These are phyloP conservation scores for Noctua janthe DNA, from an alignment of 2,888 invertebrate species.

Conservation along the genomic window DNA sequence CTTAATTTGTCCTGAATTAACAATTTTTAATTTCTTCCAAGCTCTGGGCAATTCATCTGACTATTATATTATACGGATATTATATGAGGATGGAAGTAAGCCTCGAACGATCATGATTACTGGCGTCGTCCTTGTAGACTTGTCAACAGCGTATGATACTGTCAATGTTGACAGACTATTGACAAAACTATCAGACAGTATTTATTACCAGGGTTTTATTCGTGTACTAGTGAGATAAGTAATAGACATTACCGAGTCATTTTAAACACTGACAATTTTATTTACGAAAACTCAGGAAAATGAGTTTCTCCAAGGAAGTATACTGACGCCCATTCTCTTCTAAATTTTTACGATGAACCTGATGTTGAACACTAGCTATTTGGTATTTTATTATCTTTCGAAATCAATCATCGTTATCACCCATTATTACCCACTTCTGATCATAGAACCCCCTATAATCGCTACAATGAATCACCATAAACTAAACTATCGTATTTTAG, in stretches of 20 bases:
- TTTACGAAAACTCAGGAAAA: not conserved
- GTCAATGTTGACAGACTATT: not conserved
- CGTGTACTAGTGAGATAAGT: not conserved
- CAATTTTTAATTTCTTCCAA: not conserved
- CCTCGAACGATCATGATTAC: not conserved
- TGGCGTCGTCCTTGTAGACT: not conserved
- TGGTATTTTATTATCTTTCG: not conserved
- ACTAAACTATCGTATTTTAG: not conserved
- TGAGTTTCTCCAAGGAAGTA: constrained; percentile 8
- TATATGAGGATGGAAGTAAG: too few species aligned
- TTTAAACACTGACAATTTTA: not conserved
- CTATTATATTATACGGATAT: not conserved
- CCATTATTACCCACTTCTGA: too few species aligned
- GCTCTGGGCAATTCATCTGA: not conserved
- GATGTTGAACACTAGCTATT: not conserved
- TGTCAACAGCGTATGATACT: constrained; percentile 6
- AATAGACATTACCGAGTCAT: not conserved
- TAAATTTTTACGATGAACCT: not conserved
- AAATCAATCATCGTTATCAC: not conserved
- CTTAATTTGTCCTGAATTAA: not conserved
- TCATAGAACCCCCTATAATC: not conserved
- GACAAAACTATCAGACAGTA: not conserved
- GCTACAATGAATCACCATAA: not conserved
- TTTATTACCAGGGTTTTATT: not conserved
- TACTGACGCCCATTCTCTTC: constrained; percentile 2